A percentile compares a stretch with the other conserved stretches of the same genome.
Evolutionary conservation across 2,888 invertebrate genomes (phyloP).

Genomic region (Chloroclystis v-ata): DNA sequence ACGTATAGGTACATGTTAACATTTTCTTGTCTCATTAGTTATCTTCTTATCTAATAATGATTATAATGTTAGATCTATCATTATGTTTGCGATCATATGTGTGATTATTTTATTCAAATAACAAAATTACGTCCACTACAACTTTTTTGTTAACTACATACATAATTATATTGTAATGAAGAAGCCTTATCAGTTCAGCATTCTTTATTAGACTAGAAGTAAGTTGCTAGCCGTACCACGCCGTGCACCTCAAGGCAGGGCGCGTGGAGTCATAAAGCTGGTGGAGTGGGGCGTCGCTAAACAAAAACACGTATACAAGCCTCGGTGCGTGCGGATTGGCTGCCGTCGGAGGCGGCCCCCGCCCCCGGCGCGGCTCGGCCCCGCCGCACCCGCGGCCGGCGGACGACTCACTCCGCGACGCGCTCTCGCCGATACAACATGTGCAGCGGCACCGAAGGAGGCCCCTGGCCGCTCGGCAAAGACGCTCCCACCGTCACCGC

Average conservation of each 20-base stretch:
- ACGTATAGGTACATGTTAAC: too few relatives aligned
- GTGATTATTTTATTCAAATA: too few relatives aligned
- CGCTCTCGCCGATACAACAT: constrained; percentile 59
- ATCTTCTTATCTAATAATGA: too few relatives aligned
- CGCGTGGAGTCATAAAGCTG: constrained; percentile 61
- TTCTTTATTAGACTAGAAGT: constrained; percentile 27
- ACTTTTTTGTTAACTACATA: too few relatives aligned
- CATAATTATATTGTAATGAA: too few relatives aligned
- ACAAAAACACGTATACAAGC: constrained; percentile 77
- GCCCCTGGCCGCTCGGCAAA: constrained; percentile 70
- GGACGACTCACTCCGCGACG: constrained; percentile 51
- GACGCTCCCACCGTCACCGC: constrained; percentile 70
- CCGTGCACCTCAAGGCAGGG: constrained; percentile 60
- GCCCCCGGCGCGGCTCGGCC: constrained; percentile 26
- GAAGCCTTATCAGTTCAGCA: too few relatives aligned
- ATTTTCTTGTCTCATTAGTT: too few relatives aligned
- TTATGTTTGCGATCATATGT: too few relatives aligned
- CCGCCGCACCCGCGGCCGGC: constrained; percentile 25
- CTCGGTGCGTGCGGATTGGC: constrained; percentile 61
- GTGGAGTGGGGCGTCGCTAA: constrained; percentile 77
- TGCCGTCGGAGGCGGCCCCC: constrained; percentile 29
- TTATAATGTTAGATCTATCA: too few relatives aligned
- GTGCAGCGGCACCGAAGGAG: constrained; percentile 75
- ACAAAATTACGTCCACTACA: too few relatives aligned
- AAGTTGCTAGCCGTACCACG: constrained; percentile 53